Evolutionary conservation across 2,797 vertebrate species (phyloP).

Genomic region (Oreortyx pictus): DNA sequence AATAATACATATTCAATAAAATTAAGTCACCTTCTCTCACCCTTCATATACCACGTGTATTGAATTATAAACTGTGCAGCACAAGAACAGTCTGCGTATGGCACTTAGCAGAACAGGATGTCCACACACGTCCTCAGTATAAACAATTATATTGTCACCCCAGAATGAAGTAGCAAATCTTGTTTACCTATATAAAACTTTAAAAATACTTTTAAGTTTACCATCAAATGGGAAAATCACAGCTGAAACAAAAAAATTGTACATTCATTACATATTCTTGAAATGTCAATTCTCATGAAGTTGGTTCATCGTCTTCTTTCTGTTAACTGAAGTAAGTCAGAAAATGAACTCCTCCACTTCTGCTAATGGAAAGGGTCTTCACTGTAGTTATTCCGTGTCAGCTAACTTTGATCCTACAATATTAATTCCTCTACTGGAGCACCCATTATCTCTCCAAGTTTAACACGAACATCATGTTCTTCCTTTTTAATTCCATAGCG

Average conservation of each 20-base stretch:
- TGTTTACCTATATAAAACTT: neutral
- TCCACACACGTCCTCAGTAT: neutral
- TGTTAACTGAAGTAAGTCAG: neutral
- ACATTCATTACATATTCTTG: neutral
- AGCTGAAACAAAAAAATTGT: neutral
- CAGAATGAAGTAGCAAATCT: neutral
- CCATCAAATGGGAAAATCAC: neutral
- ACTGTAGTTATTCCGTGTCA: neutral
- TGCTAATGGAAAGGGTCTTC: neutral
- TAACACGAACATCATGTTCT: neutral
- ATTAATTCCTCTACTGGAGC: fast-evolving
- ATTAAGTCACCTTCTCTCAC: neutral
- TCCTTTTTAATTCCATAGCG: neutral
- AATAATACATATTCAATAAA: neutral
- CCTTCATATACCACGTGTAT: neutral
- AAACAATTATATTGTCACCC: neutral
- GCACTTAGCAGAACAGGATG: neutral
- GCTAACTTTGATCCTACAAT: neutral
- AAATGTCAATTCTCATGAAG: neutral
- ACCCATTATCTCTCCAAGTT: neutral
- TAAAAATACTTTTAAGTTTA: neutral
- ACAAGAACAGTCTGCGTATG: neutral
- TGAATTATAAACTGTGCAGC: neutral
- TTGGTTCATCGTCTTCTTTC: neutral
- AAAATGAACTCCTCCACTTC: neutral